Evolutionary conservation across 2,888 invertebrate species (phyloP).

Genomic region (Oscheius sp.): DNA sequence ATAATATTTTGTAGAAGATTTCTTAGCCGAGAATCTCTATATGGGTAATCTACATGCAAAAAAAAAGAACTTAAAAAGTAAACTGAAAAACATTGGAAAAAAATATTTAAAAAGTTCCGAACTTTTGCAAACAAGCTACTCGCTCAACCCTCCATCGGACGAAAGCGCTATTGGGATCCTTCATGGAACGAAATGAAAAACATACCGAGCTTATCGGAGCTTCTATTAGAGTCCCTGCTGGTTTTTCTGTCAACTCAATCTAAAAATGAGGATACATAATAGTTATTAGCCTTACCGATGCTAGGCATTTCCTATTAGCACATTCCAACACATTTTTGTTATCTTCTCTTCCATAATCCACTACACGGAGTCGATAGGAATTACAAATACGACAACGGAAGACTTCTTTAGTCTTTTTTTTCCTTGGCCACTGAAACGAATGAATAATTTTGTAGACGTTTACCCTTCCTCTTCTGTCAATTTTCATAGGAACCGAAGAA

Average conservation of each 20-base stretch:
- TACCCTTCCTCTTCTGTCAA: background rate
- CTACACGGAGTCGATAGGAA: conserved; percentile 15
- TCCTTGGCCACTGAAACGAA: background rate
- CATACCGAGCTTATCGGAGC: background rate
- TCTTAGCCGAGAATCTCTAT: too few species aligned
- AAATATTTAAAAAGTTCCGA: too few species aligned
- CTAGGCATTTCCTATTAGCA: conserved; percentile 17
- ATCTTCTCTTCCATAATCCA: background rate
- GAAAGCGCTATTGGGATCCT: too few species aligned
- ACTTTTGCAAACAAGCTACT: too few species aligned
- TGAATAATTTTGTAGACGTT: background rate
- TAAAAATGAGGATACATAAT: background rate
- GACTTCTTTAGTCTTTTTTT: background rate
- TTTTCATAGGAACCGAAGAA: background rate
- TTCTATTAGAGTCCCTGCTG: conserved; percentile 11
- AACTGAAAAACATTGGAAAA: too few species aligned
- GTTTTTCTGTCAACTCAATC: conserved; percentile 12
- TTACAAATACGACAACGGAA: conserved; percentile 1
- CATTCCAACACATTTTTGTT: conserved; percentile 7
- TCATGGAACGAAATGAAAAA: background rate
- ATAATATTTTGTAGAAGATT: too few species aligned
- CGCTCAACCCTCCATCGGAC: too few species aligned
- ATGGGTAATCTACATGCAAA: too few species aligned
- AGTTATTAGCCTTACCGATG: conserved; percentile 7
- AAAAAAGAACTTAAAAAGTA: too few species aligned